Evolutionary conservation across 2,797 vertebrate genomes (phyloP).

Genomic region (Yasuhikotakia modesta): DNA sequence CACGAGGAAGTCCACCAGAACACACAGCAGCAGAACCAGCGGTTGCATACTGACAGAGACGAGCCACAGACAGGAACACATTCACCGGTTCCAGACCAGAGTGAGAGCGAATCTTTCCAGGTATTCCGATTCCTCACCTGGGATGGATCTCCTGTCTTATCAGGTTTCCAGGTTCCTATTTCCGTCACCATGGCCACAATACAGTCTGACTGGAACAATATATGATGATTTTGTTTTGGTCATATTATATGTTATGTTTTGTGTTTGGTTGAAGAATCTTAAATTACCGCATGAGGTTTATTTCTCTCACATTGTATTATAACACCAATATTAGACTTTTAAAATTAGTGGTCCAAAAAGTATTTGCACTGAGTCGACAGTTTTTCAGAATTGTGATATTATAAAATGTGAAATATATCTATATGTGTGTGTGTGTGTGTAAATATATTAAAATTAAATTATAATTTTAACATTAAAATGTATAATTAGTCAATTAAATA

Average conservation of each 20-base stretch:
- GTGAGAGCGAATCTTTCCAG: constrained; percentile 60
- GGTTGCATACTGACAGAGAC: constrained; percentile 66
- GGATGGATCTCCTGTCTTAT: constrained; percentile 69
- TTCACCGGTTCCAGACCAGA: constrained; percentile 47
- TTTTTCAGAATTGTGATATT: too few species aligned
- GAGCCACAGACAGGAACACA: constrained; percentile 39
- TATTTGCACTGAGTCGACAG: too few species aligned
- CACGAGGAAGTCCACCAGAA: constrained; percentile 67
- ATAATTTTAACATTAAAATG: too few species aligned
- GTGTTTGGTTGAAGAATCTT: not conserved
- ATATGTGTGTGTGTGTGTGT: too few species aligned
- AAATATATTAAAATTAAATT: too few species aligned
- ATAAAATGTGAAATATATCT: too few species aligned
- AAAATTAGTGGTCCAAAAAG: too few species aligned
- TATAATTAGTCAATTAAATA: too few species aligned
- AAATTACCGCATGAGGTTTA: too few species aligned
- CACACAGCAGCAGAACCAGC: constrained; percentile 60
- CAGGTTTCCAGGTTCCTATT: constrained; percentile 80
- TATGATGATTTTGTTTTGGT: constrained; percentile 69
- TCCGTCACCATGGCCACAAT: constrained; percentile 79
- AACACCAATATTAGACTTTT: too few species aligned
- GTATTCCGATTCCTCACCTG: constrained; percentile 63
- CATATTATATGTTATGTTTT: not conserved
- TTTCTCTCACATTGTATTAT: too few species aligned
- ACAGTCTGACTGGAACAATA: constrained; percentile 62